Evolutionary conservation across 35 echinoderm and acorn worm genomes (phyloP).

Genomic region (Apostichopus parvimensis): DNA sequence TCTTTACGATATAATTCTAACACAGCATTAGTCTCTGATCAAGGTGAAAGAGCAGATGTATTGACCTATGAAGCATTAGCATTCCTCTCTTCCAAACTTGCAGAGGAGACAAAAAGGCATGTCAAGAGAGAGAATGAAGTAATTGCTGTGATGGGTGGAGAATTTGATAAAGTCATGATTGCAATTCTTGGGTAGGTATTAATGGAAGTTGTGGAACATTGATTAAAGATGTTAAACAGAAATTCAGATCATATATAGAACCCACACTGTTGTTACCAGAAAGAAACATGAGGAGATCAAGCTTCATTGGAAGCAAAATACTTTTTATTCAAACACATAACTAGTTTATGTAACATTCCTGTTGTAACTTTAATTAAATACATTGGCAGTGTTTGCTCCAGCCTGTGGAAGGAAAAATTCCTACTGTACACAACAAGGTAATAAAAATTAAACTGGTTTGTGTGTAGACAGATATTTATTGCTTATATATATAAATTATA

Average conservation of each 20-base stretch:
- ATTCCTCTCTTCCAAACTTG: conserved; percentile 2
- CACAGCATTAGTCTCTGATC: conserved; percentile 64
- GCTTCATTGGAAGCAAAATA: neutral
- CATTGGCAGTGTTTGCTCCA: too few species aligned
- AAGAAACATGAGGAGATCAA: too few species aligned
- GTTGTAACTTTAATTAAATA: too few species aligned
- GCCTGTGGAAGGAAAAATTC: too few species aligned
- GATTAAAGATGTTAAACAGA: neutral
- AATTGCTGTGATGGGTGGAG: conserved; percentile 43
- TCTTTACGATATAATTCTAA: conserved; percentile 2
- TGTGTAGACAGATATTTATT: too few species aligned
- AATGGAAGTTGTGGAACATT: neutral
- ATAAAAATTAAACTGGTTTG: too few species aligned
- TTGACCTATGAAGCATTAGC: conserved; percentile 35
- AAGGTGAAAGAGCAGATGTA: conserved; percentile 11
- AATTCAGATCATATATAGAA: neutral
- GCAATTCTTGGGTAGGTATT: conserved; percentile 60
- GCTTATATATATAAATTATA: too few species aligned
- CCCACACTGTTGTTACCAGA: neutral
- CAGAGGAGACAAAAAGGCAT: conserved; percentile 2
- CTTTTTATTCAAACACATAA: neutral
- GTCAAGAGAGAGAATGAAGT: conserved; percentile 20
- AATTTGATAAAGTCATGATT: conserved; percentile 16
- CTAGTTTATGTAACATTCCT: neutral
- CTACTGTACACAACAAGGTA: too few species aligned